Evolutionary conservation across 2,113 vertebrate species (phyloP).

Genomic region (Saiga tatarica): DNA sequence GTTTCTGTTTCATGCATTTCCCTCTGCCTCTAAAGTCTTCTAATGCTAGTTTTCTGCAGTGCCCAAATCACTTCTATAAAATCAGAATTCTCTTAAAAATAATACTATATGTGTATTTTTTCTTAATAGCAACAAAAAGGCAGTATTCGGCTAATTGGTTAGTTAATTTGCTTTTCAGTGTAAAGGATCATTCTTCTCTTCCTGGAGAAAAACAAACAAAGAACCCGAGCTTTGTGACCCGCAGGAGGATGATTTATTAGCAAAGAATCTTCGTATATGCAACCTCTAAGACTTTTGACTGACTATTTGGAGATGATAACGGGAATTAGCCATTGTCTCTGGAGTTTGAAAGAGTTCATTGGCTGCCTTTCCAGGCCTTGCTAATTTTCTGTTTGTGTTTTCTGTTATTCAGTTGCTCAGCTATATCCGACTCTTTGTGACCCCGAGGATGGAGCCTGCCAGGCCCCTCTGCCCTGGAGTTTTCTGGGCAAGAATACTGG

Average conservation of each 20-base stretch:
- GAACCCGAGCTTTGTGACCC: not conserved
- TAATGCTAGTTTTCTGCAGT: not conserved
- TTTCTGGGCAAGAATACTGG: not conserved
- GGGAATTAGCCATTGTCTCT: not conserved
- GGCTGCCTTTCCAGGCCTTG: not conserved
- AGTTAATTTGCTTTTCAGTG: not conserved
- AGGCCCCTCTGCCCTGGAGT: not conserved
- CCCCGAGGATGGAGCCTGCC: not conserved
- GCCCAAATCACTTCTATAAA: not conserved
- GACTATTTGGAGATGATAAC: not conserved
- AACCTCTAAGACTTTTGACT: not conserved
- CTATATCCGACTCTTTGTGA: not conserved
- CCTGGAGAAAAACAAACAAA: not conserved
- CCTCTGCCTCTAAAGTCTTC: not conserved
- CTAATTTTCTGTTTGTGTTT: not conserved
- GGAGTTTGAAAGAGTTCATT: not conserved
- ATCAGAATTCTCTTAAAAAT: not conserved
- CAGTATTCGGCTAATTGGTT: not conserved
- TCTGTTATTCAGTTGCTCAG: not conserved
- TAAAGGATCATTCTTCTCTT: not conserved
- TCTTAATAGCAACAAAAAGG: not conserved
- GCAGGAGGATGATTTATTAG: not conserved
- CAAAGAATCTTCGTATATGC: not conserved
- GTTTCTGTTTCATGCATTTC: not conserved
- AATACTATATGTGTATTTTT: not conserved